phyloP scores from a whole-genome alignment of 1,140 invertebrate species.

The Drosophila paulistorum region DNA sequence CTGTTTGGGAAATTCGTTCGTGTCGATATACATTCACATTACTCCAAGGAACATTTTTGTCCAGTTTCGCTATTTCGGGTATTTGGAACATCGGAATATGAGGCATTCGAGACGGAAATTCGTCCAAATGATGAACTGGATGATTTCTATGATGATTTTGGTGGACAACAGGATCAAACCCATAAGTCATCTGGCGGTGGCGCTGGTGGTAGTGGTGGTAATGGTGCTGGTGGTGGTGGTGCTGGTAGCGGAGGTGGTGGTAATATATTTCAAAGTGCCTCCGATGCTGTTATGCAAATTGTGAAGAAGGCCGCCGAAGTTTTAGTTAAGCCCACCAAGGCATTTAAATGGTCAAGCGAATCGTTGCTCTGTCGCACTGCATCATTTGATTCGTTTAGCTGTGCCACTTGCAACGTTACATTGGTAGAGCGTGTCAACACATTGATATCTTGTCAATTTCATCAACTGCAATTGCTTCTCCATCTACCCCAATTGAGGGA shows the following conservation, averaged over 20 bases:
- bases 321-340: slow-evolving; percentile 87
- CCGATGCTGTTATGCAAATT: slow-evolving; percentile 93
- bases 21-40: slow-evolving; percentile 95
- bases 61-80: slow-evolving; percentile 96
- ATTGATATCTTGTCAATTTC: slow-evolving; percentile 66
- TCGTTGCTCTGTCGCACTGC: slow-evolving; percentile 61
- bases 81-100: slow-evolving; percentile 95
- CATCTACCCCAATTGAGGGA: slow-evolving; percentile 42
- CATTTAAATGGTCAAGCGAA: slow-evolving; percentile 41
- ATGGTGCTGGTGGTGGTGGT: slow-evolving; percentile 84
- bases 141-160: slow-evolving; percentile 86
- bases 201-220: slow-evolving; percentile 77
- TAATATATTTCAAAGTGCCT: slow-evolving; percentile 92
- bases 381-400: slow-evolving; percentile 52
- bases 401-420: slow-evolving; percentile 57
- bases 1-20: slow-evolving; percentile 97
- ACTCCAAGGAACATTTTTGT: slow-evolving; percentile 98
- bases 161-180: slow-evolving; percentile 76
- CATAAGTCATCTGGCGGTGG: slow-evolving; percentile 30
- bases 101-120: slow-evolving; percentile 91
- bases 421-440: slow-evolving; percentile 64
- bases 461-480: slow-evolving; percentile 61
- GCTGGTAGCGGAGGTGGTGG: slow-evolving; percentile 83
- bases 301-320: slow-evolving; percentile 94
- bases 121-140: slow-evolving; percentile 87